These are phyloP conservation scores for Montipora cactus DNA, from an alignment of 64 coral and sea anemone genomes.

Conservation along the genomic window DNA sequence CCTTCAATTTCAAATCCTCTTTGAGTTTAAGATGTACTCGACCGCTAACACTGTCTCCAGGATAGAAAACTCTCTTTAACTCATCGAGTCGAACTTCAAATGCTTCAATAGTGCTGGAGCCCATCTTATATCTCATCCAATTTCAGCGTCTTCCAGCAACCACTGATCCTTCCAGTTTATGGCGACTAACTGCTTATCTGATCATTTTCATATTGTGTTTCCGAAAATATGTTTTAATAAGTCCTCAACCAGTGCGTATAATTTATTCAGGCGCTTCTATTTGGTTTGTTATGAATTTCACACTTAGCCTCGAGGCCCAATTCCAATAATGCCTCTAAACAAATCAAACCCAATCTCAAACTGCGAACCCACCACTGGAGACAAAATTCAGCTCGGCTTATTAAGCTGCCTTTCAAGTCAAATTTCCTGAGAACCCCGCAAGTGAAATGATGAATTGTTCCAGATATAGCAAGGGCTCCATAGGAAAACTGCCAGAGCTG, in stretches of 20 bases:
- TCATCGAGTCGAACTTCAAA: constrained; percentile 74
- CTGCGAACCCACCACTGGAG: not conserved
- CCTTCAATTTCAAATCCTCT: constrained; percentile 65
- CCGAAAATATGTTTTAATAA: not conserved
- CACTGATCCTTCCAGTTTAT: not conserved
- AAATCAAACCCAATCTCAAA: not conserved
- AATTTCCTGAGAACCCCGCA: no score
- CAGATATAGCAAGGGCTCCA: no score
- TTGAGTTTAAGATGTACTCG: constrained; percentile 54
- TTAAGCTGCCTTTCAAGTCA: no score
- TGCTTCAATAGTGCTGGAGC: not conserved
- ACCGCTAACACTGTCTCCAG: constrained; percentile 63
- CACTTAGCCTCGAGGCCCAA: not conserved
- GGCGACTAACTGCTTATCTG: not conserved
- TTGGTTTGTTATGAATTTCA: not conserved
- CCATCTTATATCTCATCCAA: not conserved
- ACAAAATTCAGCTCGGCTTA: not conserved
- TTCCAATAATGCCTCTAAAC: not conserved
- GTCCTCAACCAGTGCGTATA: not conserved
- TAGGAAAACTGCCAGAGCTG: no score
- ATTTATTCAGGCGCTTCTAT: not conserved
- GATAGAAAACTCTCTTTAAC: constrained; percentile 43
- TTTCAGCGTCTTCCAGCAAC: not conserved
- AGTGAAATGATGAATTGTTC: no score
- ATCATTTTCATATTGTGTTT: not conserved